Evolutionary conservation across 2,113 vertebrate genomes (phyloP).

Genomic region (Psephotus haematonotus): DNA sequence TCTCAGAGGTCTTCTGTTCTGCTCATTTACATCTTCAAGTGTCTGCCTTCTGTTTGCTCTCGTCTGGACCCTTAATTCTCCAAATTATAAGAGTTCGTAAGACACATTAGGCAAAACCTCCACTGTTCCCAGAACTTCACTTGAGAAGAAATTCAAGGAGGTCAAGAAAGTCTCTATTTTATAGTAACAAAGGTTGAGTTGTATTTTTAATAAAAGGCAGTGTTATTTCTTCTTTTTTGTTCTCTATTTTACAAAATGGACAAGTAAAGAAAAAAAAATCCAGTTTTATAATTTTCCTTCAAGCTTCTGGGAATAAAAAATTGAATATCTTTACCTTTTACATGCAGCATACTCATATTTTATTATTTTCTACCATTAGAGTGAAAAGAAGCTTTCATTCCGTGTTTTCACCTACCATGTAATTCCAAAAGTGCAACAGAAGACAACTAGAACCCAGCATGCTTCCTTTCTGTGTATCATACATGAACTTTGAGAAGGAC

Average conservation of each 20-base stretch:
- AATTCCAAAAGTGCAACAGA: background rate
- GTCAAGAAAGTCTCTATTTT: background rate
- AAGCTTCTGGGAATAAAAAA: background rate
- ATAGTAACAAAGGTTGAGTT: background rate
- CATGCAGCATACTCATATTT: accelerated
- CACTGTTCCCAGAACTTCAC: background rate
- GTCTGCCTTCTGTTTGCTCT: background rate
- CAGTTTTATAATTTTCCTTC: background rate
- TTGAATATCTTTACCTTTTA: background rate
- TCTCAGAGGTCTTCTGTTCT: background rate
- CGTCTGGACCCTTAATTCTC: background rate
- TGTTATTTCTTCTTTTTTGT: background rate
- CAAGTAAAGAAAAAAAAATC: background rate
- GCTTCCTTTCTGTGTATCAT: background rate
- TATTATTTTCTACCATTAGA: background rate
- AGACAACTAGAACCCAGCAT: background rate
- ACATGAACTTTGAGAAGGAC: background rate
- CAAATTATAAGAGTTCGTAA: background rate
- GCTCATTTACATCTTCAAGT: background rate
- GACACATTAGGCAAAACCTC: background rate
- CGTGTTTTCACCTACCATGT: background rate
- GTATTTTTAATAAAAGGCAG: background rate
- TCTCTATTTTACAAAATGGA: background rate
- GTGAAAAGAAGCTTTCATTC: background rate
- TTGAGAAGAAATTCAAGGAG: background rate